These are phyloP conservation scores for Myoxocephalus aenaeus DNA, from an alignment of 2,797 vertebrate genomes.

Conservation along the genomic window DNA sequence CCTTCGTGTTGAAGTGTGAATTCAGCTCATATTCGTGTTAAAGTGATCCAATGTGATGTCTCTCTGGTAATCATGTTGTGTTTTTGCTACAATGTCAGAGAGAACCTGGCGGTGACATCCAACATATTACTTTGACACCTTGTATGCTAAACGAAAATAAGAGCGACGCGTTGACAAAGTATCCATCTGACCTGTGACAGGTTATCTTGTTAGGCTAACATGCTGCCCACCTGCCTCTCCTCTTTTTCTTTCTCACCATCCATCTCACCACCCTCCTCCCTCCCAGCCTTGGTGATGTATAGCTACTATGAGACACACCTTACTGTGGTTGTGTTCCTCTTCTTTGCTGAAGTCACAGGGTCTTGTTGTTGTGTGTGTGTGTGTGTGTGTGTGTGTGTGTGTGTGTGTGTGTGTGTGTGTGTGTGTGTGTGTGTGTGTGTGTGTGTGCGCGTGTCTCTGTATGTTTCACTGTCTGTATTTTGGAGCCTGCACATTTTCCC, in stretches of 20 bases:
- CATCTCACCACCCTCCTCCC: not conserved
- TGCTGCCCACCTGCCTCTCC: not conserved
- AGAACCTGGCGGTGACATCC: not conserved
- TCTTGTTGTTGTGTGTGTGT: not conserved
- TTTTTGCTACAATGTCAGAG: not conserved
- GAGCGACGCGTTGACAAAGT: not conserved
- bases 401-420: too few relatives aligned
- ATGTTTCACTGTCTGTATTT: not conserved
- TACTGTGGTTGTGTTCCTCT: not conserved
- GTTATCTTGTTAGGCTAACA: constrained; percentile 1
- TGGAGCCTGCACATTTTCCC: not conserved
- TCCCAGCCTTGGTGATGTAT: not conserved
- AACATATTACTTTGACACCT: not conserved
- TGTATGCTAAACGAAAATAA: not conserved
- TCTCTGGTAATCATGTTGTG: not conserved
- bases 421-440: too few relatives aligned
- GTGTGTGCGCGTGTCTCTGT: not conserved
- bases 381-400: too few relatives aligned
- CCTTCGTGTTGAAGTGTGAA: not conserved
- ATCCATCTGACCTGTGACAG: not conserved
- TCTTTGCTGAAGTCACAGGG: not conserved
- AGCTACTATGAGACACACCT: constrained; percentile 5
- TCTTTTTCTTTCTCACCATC: constrained; percentile 2
- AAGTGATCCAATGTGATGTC: not conserved
- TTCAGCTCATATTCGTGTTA: not conserved